phyloP scores from a whole-genome alignment of 2,113 vertebrate species.

The Megaceryle torquata region DNA sequence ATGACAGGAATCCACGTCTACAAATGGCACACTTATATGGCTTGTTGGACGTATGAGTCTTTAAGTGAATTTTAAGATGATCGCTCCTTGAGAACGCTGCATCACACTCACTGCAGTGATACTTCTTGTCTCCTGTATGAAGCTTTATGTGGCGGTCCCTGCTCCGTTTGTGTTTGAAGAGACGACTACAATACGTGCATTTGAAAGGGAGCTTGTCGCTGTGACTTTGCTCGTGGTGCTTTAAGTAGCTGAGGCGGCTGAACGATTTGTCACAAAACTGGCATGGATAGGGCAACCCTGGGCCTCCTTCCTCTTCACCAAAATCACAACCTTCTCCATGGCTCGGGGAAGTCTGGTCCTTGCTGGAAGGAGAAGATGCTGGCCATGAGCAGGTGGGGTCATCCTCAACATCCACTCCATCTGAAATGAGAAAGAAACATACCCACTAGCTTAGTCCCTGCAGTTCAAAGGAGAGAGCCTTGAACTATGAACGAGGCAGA shows the following conservation, averaged over 20 bases:
- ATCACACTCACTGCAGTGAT: conserved; percentile 96
- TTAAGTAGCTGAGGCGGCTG: conserved; percentile 96
- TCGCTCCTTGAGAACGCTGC: conserved; percentile 96
- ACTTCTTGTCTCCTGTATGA: conserved; percentile 97
- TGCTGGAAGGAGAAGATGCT: conserved; percentile 96
- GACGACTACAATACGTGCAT: conserved; percentile 94
- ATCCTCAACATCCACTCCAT: conserved; percentile 94
- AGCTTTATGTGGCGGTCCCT: conserved; percentile 96
- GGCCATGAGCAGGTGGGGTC: conserved; percentile 96
- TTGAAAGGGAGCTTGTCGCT: conserved; percentile 97
- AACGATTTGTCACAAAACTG: conserved; percentile 99
- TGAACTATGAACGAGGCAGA: fast-evolving
- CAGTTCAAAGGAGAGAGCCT: background rate
- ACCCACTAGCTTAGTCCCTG: background rate
- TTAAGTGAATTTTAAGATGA: conserved; percentile 98
- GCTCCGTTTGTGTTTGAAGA: conserved; percentile 98
- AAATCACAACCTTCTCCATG: conserved; percentile 94
- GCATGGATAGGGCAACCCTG: conserved; percentile 93
- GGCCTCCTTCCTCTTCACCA: conserved; percentile 93
- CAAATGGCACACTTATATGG: conserved; percentile 99
- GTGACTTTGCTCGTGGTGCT: conserved; percentile 98
- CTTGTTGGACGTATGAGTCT: conserved; percentile 98
- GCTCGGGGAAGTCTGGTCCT: conserved; percentile 95
- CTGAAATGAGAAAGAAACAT: conserved; percentile 72
- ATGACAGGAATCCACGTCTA: conserved; percentile 92